A percentile compares a stretch with the other conserved stretches of the same genome.
Conservation (phyloP, 64 coral and sea anemone species). For the Porites lutea region DNA sequence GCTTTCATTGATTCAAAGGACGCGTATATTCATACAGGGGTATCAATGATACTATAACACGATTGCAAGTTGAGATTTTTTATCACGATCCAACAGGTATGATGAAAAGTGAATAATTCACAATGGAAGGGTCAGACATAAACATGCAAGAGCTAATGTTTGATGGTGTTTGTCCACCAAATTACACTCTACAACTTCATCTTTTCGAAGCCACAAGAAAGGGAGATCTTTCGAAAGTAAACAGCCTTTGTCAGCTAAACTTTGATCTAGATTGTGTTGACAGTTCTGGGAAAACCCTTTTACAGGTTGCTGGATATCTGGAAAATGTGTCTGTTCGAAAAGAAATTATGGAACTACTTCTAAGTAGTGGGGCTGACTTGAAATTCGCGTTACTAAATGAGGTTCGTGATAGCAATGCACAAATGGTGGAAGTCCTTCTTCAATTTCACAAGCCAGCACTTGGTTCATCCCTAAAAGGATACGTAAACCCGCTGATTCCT, state of each 20-base stretch:
- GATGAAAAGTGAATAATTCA: background rate
- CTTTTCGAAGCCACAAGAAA: slow-evolving; percentile 1
- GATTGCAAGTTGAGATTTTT: background rate
- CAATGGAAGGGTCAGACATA: slow-evolving; percentile 2
- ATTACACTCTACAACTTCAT: background rate
- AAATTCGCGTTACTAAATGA: background rate
- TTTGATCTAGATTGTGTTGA: background rate
- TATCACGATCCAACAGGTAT: too few relatives aligned
- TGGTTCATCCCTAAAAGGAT: background rate
- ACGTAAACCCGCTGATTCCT: slow-evolving; percentile 24
- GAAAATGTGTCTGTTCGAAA: background rate
- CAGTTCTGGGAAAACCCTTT: slow-evolving; percentile 11
- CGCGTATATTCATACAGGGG: too few relatives aligned
- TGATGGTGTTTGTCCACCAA: background rate
- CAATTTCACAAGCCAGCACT: background rate
- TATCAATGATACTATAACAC: too few relatives aligned
- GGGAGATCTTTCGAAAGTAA: slow-evolving; percentile 7
- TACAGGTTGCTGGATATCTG: background rate
- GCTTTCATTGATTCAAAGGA: too few relatives aligned
- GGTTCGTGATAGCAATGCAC: background rate
- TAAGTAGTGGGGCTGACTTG: slow-evolving; percentile 11
- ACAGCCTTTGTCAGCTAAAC: background rate
- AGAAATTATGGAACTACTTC: background rate
- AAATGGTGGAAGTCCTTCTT: background rate
- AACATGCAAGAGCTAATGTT: background rate